Evolutionary conservation across 2,888 invertebrate genomes (phyloP), one percentile per base, ranked within the genome.

Genomic region (Drosophila rellima): DNA sequence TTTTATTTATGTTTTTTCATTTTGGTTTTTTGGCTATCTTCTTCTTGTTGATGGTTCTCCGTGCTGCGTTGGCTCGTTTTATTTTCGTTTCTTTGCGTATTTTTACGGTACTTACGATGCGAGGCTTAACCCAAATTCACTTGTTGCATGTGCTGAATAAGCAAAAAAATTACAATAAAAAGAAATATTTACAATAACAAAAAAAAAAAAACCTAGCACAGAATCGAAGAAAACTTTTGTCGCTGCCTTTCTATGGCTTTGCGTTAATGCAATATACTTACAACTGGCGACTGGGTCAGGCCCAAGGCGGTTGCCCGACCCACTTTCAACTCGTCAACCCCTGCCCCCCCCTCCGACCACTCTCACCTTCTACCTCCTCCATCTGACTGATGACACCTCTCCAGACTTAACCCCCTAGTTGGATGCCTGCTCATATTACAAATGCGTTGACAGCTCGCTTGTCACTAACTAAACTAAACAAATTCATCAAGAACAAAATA

Each of bases 141-240:
- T 86, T 90, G 90, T 86, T 89, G 88, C 86, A 78, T 82, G 87
- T 63, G 89, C 90, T 89, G 90, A 88, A 89, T 90, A 83, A 83
- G 86, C 88, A 90, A 86, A 75, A 74, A 67, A 74, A 63, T 11
- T 48, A 52, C 26, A 65, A 60, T 62, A 64, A 18, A 63, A 45
- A 39, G 52, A 55, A 68, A 57, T 40, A 55, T 60, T 4, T 31
- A 31, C 17, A 40, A 55, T n/a, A n/a, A n/a, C n/a, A 65, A 67
- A 17, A 20, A 56, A 56, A 67, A 64, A 45, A 47, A 65, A 69
- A 78, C 64, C 71, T 57, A 65, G 61, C 73, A 40, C 39, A 77
- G 54, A 70, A 74, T 78, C 59, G 67, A 67, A 79, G 67, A 76
- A 78, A 63, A 62, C 45, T 64, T 74, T 63, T 69, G 63, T 50